These are phyloP conservation scores for Tetrao urogallus DNA, from an alignment of 2,113 vertebrate species.

Conservation along the genomic window DNA sequence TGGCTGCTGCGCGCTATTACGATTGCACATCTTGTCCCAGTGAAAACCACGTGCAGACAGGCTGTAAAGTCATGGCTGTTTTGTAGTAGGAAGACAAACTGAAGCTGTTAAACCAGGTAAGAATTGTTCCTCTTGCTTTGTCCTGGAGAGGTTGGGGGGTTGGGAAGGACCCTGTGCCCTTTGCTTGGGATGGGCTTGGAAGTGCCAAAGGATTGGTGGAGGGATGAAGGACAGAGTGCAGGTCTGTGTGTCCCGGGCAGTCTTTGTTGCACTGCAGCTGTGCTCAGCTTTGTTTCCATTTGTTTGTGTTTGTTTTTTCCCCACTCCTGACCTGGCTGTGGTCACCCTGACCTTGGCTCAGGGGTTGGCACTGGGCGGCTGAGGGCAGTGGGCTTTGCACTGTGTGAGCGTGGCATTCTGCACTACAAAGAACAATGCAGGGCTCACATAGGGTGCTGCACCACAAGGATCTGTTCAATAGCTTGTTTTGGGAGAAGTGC, in stretches of 20 bases:
- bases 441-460: accelerated
- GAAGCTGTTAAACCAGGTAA: not conserved
- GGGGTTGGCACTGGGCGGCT: not conserved
- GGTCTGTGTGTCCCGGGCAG: too few relatives aligned
- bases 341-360: not conserved
- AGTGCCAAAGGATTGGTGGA: not conserved
- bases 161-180: not conserved
- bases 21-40: not conserved
- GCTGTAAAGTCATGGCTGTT: not conserved
- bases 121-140: not conserved
- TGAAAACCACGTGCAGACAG: not conserved
- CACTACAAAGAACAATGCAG: not conserved
- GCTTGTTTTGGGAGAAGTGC: not conserved
- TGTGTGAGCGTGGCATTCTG: not conserved
- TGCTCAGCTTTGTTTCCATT: not conserved
- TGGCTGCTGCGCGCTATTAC: not conserved
- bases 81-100: not conserved
- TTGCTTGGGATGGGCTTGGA: not conserved
- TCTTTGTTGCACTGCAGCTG: not conserved
- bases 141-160: not conserved
- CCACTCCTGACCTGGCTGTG: not conserved
- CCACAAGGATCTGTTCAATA: not conserved
- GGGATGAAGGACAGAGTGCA: not conserved
- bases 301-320: not conserved
- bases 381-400: not conserved